These are phyloP conservation scores for Leptogaster cylindrica DNA, from an alignment of 2,888 invertebrate species.

Conservation along the genomic window DNA sequence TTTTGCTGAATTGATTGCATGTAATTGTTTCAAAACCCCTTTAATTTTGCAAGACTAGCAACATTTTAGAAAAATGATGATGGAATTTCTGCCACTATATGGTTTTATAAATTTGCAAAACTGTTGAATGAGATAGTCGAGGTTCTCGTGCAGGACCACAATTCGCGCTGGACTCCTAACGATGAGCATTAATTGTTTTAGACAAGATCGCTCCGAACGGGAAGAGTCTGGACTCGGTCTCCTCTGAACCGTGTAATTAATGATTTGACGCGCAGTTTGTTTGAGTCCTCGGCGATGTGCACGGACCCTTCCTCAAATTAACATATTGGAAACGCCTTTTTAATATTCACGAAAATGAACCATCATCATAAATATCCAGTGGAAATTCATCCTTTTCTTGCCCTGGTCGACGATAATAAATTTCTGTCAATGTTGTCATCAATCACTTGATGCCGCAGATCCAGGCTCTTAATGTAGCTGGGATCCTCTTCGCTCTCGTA, in stretches of 20 bases:
- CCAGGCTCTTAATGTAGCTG: not conserved
- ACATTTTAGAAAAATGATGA: no score
- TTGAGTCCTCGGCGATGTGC: slow-evolving; percentile 5
- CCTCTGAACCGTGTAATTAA: slow-evolving; percentile 39
- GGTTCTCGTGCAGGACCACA: no score
- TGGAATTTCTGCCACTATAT: no score
- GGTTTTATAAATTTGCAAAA: no score
- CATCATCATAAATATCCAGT: slow-evolving; percentile 32
- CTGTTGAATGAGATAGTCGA: no score
- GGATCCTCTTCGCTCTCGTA: slow-evolving; percentile 5
- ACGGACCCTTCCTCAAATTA: slow-evolving; percentile 20
- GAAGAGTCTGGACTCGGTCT: slow-evolving; percentile 3
- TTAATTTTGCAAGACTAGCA: no score
- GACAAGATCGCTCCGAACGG: not conserved
- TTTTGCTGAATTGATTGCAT: no score
- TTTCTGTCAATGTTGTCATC: slow-evolving; percentile 49
- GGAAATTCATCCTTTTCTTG: slow-evolving; percentile 28
- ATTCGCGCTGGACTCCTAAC: not conserved
- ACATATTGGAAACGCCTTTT: slow-evolving; percentile 44
- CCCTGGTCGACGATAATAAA: slow-evolving; percentile 46
- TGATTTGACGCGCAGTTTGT: slow-evolving; percentile 34
- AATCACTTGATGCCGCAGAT: slow-evolving; percentile 44
- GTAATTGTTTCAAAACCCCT: no score
- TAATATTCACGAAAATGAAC: slow-evolving; percentile 43
- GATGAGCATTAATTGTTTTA: slow-evolving; percentile 18